Base-by-base conservation (phyloP, 1,140 invertebrate species). In the Ceratosolen fusciceps region DNA sequence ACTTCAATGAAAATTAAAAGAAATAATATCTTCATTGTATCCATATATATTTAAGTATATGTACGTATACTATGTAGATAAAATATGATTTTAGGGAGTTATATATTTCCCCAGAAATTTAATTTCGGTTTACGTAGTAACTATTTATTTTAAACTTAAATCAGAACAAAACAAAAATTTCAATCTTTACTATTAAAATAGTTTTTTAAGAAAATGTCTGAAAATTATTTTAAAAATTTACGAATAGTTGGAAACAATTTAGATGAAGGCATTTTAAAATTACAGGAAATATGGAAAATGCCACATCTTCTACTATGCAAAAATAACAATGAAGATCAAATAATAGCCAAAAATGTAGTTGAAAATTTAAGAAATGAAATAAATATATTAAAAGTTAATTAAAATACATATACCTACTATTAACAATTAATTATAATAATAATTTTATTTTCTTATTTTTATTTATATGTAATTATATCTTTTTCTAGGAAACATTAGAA, bases 271-370 rank as follows among this genome's bases (percentile, higher is more conserved):
- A 77, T 77, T 12, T 8, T 29, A 0, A 77, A 81, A 31, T 60
- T 81, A n/a, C 68, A 77, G 54, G 70, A 77, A 37, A 72, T 31
- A 14, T 81, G 80, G 80, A 65, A 76, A 58, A 77, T 81, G 58
- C 80, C 80, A 29, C 29, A 74, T 26, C 34, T 81, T 29, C 7
- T 81, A 2, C 71, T 81, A 3, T 77, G 54, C 34, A 77, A 81
- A 47, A 74, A 39, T 14, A 81, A 70, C 52, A 75, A 77, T 56
- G 43, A 77, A 68, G 68, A 74, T 52, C 68, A 74, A 60, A 0
- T 37, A 24, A 16, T 3, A 52, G 74, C 71, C 2, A 73, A 29
- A 12, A 67, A 67, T 37, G 0, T 81, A 31, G n/a, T 81, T 56
- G 60, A 77, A 8, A 70, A 67, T 68, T 68, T 81, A 16, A 77